These are phyloP conservation scores for Callitettix versicolor DNA, from an alignment of 1,140 invertebrate genomes.

Conservation along the genomic window DNA sequence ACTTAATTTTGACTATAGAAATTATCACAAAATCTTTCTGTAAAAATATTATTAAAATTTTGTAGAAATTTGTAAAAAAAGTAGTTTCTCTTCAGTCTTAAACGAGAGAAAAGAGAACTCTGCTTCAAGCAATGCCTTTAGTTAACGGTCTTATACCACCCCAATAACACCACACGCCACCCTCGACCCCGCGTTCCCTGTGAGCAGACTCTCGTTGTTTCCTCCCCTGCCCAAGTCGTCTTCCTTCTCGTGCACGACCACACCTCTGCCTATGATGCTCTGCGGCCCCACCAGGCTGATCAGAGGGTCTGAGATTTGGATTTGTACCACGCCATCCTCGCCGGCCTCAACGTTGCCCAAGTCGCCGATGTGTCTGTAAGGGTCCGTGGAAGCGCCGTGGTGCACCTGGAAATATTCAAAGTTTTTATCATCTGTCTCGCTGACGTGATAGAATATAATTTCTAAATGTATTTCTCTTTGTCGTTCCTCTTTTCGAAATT, in stretches of 20 bases:
- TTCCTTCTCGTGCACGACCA: constrained; percentile 36
- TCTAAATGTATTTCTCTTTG: too few relatives aligned
- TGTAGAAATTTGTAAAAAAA: too few relatives aligned
- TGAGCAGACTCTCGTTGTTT: constrained; percentile 35
- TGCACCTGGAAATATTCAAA: constrained; percentile 22
- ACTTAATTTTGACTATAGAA: too few relatives aligned
- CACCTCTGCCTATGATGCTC: constrained; percentile 41
- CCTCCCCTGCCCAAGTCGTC: constrained; percentile 43
- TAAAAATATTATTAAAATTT: too few relatives aligned
- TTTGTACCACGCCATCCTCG: constrained; percentile 29
- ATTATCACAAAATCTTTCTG: too few relatives aligned
- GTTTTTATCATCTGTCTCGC: too few relatives aligned
- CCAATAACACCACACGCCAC: constrained; percentile 41
- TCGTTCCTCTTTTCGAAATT: too few relatives aligned
- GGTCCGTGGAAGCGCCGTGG: constrained; percentile 39
- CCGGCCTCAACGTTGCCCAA: constrained; percentile 41
- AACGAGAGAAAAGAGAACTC: too few relatives aligned
- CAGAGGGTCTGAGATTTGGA: constrained; percentile 32
- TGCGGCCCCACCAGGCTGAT: constrained; percentile 34
- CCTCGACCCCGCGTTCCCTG: constrained; percentile 40
- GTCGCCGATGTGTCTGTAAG: constrained; percentile 43
- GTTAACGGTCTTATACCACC: too few relatives aligned
- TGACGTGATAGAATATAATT: too few relatives aligned
- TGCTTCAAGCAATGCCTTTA: too few relatives aligned
- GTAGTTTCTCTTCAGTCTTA: too few relatives aligned